phyloP scores from a whole-genome alignment of 2,113 vertebrate species.

The Megaceryle torquata region DNA sequence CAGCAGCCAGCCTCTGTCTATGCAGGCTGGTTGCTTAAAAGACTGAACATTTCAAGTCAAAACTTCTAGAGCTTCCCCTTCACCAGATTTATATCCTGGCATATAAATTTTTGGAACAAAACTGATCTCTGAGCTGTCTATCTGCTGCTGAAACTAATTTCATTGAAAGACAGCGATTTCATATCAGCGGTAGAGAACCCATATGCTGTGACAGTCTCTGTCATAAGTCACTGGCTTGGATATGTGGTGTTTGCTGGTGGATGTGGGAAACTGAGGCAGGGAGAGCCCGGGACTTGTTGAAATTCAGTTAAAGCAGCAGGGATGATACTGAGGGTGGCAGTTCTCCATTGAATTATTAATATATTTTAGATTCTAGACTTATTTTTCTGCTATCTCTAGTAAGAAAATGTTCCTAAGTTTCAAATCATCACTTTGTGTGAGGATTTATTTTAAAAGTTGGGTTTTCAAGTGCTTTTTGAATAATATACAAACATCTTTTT shows the following conservation, averaged over 20 bases:
- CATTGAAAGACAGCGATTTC: not conserved
- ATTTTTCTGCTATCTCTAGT: not conserved
- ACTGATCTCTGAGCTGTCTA: not conserved
- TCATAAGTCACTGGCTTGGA: not conserved
- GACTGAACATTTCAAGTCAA: not conserved
- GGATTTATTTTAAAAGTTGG: not conserved
- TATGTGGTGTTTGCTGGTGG: not conserved
- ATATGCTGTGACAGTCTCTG: not conserved
- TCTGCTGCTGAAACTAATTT: not conserved
- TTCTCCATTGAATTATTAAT: not conserved
- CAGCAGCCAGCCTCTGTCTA: not conserved
- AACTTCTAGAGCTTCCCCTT: not conserved
- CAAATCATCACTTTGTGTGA: not conserved
- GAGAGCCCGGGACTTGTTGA: not conserved
- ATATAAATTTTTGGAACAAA: not conserved
- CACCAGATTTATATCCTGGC: not conserved
- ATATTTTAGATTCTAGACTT: not conserved
- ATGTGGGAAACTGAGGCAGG: not conserved
- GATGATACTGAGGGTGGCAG: rapidly evolving
- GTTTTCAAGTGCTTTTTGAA: not conserved
- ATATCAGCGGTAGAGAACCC: not conserved
- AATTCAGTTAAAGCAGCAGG: not conserved
- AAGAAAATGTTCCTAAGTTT: not conserved
- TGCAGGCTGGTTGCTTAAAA: not conserved
- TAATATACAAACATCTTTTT: not conserved